Evolutionary conservation across 2,888 invertebrate genomes (phyloP).

Genomic region (Salpingus planirostris): DNA sequence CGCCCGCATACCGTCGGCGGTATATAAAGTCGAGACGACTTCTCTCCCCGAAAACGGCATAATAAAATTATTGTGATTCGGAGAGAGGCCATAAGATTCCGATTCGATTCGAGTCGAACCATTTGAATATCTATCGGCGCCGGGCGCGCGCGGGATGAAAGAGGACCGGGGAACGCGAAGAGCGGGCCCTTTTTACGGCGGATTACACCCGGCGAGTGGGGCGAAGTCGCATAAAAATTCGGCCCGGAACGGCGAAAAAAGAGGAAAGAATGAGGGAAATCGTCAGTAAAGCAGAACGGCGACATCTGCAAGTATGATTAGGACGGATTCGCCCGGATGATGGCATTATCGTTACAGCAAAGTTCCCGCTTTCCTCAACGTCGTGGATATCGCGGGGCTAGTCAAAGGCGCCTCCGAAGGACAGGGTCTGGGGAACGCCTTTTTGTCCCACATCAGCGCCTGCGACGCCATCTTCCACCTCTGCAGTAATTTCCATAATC

Average conservation of each 20-base stretch:
- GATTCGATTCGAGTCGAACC: no score
- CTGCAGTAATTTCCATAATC: constrained; percentile 67
- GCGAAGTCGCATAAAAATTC: constrained; percentile 16
- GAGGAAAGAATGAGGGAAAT: constrained; percentile 18
- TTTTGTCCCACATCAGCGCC: constrained; percentile 95
- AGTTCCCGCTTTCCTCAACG: constrained; percentile 95
- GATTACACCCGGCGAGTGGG: constrained; percentile 13
- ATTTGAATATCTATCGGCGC: constrained; percentile 22
- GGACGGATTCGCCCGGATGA: constrained; percentile 13
- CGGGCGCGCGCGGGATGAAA: no score
- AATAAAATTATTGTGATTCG: constrained; percentile 19
- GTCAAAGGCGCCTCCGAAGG: constrained; percentile 98
- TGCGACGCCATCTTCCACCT: constrained; percentile 98
- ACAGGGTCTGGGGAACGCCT: constrained; percentile 96
- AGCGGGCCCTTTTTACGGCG: constrained; percentile 20
- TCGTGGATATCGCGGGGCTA: constrained; percentile 97
- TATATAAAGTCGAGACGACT: no score
- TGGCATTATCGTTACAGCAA: constrained; percentile 58
- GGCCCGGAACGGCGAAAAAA: no score
- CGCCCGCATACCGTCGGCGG: no score
- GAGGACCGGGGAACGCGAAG: no score
- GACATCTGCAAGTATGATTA: constrained; percentile 19
- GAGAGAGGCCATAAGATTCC: constrained; percentile 12
- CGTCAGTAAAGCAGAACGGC: constrained; percentile 10
- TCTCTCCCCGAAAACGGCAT: constrained; percentile 10